phyloP scores from a whole-genome alignment of 1,140 invertebrate genomes.

The Gonatopus flavifemur region DNA sequence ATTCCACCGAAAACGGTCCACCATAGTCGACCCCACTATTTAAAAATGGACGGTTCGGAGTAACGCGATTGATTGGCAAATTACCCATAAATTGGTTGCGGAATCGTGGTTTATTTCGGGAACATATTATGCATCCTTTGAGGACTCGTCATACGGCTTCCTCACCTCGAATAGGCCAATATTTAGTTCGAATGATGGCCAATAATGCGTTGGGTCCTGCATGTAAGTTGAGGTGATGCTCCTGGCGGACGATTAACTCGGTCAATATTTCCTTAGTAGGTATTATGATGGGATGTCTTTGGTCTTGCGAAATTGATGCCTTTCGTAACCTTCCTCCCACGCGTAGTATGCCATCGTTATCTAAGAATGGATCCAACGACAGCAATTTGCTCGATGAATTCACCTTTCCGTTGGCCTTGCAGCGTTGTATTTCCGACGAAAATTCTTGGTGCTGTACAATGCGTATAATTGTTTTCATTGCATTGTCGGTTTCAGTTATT shows the following conservation, averaged over 20 bases:
- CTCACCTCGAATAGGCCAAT: slow-evolving; percentile 17
- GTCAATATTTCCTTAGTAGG: slow-evolving; percentile 21
- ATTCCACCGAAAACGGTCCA: neutral
- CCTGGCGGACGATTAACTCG: slow-evolving; percentile 17
- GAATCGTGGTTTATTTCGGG: neutral
- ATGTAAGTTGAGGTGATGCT: slow-evolving; percentile 38
- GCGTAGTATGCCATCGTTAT: slow-evolving; percentile 32
- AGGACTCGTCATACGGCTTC: neutral
- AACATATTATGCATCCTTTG: slow-evolving; percentile 1
- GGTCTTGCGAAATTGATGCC: slow-evolving; percentile 21
- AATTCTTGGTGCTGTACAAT: no score
- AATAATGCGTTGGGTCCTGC: slow-evolving; percentile 24
- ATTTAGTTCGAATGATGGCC: slow-evolving; percentile 9
- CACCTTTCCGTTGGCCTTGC: no score
- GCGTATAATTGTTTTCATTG: no score
- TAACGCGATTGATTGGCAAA: neutral
- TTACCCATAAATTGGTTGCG: neutral
- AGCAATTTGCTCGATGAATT: no score
- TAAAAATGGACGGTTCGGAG: neutral
- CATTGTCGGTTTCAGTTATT: no score
- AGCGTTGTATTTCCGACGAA: no score
- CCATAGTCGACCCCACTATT: neutral
- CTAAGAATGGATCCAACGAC: slow-evolving; percentile 33
- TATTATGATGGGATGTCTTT: slow-evolving; percentile 44
- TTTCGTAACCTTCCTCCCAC: slow-evolving; percentile 42